Base-by-base conservation (phyloP, 2,888 invertebrate genomes). In the Hirtodrosophila duncani region DNA sequence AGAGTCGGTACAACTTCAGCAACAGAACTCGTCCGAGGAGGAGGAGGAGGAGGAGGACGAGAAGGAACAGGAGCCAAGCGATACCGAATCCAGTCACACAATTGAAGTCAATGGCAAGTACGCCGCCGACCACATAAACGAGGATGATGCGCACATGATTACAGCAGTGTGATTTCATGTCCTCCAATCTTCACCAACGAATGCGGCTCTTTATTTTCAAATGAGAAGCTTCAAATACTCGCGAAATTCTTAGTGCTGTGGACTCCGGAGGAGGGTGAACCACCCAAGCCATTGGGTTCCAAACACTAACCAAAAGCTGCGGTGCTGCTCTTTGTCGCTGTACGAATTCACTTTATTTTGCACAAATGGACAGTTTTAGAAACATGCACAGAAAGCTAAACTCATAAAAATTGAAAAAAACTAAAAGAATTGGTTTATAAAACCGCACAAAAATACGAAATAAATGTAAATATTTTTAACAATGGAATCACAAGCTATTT, bases 131-230 rank as follows among this genome's bases (percentile, higher is more conserved):
- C 51, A 39, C 11, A 67, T 80, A 43, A 77, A 75, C 36, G 83
- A 83, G 43, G 77, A 78, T 43, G 83, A 84, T 53, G 69, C 74
- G 31, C 84, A 83, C 16, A 71, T 84, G 77, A 82, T 84, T 39
- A 78, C 81, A 27, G 82, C 83, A 11, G 74, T 83, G 55, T 83
- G 72, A 75, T 17, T 9, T 1, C 2, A 0, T 3, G 2, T 4
- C n/a, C n/a, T n/a, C n/a, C n/a, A n/a, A n/a, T n/a, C n/a, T 8
- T 38, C 17, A 21, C n/a, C 17, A n/a, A 23, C 36, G 5, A 17
- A 23, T 49, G 43, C 43, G 43, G 37, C 33, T 52, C 38, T 57
- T 46, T 58, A 44, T 43, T 51, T 43, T 31, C 33, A 38, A 34
- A 42, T 6, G 14, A 31, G 13, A 11, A 29, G 31, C 20, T 26